Evolutionary conservation across 2,888 invertebrate genomes (phyloP).

Genomic region (Andrena hattorfiana): DNA sequence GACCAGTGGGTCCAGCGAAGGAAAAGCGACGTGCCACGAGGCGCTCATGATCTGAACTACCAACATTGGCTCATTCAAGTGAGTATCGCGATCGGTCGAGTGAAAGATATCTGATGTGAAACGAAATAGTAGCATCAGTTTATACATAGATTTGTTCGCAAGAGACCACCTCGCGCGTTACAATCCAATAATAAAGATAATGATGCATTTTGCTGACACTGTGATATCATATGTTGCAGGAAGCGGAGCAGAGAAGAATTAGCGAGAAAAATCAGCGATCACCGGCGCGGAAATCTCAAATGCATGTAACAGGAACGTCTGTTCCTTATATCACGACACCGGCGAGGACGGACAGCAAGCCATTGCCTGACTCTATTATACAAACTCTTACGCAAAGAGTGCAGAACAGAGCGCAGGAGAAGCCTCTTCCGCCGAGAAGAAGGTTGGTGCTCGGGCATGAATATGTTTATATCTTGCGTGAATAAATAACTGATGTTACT

Average conservation of each 20-base stretch:
- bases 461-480: no score
- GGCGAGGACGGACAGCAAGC: constrained; percentile 86
- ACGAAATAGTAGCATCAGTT: not conserved
- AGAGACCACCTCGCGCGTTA: not conserved
- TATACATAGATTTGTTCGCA: no score
- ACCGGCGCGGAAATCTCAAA: constrained; percentile 77
- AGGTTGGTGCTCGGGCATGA: constrained; percentile 79
- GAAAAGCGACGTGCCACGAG: constrained; percentile 85
- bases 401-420: constrained; percentile 86
- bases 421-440: constrained; percentile 83
- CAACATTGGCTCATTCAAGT: constrained; percentile 97
- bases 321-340: constrained; percentile 80
- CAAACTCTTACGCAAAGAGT: constrained; percentile 90
- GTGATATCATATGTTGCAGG: constrained; percentile 86
- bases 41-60: constrained; percentile 87
- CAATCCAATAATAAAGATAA: not conserved
- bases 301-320: constrained; percentile 84
- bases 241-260: constrained; percentile 94
- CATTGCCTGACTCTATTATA: constrained; percentile 90
- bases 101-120: not conserved
- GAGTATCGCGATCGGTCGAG: constrained; percentile 40
- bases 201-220: not conserved
- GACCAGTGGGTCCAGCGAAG: constrained; percentile 90
- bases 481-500: no score
- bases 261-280: constrained; percentile 88